Base-by-base conservation (phyloP, 2,888 invertebrate genomes). In the Trachelus iudaicus region DNA sequence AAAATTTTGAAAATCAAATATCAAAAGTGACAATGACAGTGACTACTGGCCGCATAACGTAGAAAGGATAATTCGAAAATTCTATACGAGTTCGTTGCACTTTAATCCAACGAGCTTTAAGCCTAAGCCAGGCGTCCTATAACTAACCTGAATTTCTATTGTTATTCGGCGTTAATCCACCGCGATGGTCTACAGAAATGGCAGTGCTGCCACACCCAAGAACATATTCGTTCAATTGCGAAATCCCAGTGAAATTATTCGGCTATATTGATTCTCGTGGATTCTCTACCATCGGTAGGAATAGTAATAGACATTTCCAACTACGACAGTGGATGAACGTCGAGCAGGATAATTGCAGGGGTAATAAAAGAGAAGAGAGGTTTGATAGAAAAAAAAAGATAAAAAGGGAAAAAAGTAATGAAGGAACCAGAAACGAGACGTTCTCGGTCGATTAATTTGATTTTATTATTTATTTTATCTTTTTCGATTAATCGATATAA, bases 61-160 rank as follows among this genome's bases (percentile, higher is more conserved):
- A 56, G 23, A 56, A 23, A 9, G 56, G 23, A 56, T 56, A 23
- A 56, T 56, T 56, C 56, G 23, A 56, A 56, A 56, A 23, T 9
- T 0, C 23, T 23, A 23, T 23, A 23, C 23, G 56, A 23, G 56
- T 56, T 23, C 56, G 56, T 56, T 56, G 56, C 56, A 56, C 56
- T 34, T 71, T 71, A 34, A 71, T 15, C 34, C 30, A 30, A 3
- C 3, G 30, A 71, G 30, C 71, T 71, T 71, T 30, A 12, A 33
- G 34, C 30, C 71, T 71, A 30, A 71, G 34, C 71, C 71, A 34
- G 71, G 34, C 23, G 23, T 56, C 71, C 34, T 34, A 71, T 71
- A 71, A 71, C 71, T 71, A 71, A 71, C 30, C 71, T 71, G 33
- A 15, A 71, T 34, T 71, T 30, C 71, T 56, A 56, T 56, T 56